Base-by-base conservation (phyloP, 2,888 invertebrate genomes). In the Eilema depressum region DNA sequence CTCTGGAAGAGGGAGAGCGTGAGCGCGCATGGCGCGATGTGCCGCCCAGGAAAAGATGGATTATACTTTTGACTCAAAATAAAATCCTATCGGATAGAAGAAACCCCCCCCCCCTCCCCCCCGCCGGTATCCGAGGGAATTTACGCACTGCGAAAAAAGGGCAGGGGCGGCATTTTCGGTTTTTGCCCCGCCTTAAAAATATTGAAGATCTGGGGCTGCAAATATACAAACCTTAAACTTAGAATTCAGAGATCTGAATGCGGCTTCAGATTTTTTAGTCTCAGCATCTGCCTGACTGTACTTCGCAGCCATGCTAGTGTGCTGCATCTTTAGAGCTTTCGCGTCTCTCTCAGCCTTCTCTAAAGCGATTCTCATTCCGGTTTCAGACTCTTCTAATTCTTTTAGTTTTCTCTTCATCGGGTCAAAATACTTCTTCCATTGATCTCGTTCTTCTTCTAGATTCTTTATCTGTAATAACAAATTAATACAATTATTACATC, bases 381-480 rank as follows among this genome's bases (percentile, higher is more conserved):
- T 92, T 77, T 96, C 97, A 0, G 96, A 91, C 69, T 96, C 96
- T 84, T 96, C 96, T 37, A 96, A 83, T 81, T 96, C 96, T 59
- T 92, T 91, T 33, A 97, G 93, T 79, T 96, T 96, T 84, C 83
- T 95, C 91, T 86, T 96, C 82, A 91, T 91, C 83, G 85, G 96
- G 85, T 86, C 96, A 82, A 89, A 93, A 80, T 81, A 96, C 91
- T 84, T 95, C 91, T 88, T 96, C 95, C 78, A 96, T 86, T 89
- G 96, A 88, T 87, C 94, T 79, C 80, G 91, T 82, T 92, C 96
- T 11, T 79, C 79, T 85, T 92, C 92, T 68, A 93, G 81, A 79
- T 91, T 91, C 66, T 83, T 82, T n/a, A 94, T 83, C 95, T 95
- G 81, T 61, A 68, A 76, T 10, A 28, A 26, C n/a, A 60, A 17